Percentiles rank a stretch among this genome's conserved stretches.
Conservation (phyloP, 2,888 invertebrate genomes). For the Agrochola lychnidis region DNA sequence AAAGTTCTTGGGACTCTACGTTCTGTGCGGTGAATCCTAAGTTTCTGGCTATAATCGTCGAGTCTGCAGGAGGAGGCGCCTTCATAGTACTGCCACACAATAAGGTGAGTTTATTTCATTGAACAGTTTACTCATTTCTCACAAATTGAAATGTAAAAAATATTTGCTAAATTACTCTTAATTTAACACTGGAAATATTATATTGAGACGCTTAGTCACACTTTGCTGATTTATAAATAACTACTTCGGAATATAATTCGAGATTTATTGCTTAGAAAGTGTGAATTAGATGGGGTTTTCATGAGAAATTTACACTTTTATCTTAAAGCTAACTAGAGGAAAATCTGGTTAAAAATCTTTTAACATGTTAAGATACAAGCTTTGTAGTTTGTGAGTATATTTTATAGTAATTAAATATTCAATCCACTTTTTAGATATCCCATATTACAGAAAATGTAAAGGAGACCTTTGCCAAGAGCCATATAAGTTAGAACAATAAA, state of each 20-base stretch:
- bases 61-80: conserved; percentile 98
- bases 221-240: conserved; percentile 65
- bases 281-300: not conserved
- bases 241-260: conserved; percentile 40
- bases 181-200: conserved; percentile 57
- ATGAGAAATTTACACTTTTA: not conserved
- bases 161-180: conserved; percentile 36
- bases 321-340: not conserved
- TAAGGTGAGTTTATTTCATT: conserved; percentile 92
- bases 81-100: conserved; percentile 98
- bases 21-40: conserved; percentile 99
- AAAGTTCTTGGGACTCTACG: conserved; percentile 99
- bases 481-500: not conserved
- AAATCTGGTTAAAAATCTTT: not conserved
- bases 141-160: conserved; percentile 48
- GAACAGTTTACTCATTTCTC: conserved; percentile 56
- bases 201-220: conserved; percentile 64
- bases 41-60: conserved; percentile 98
- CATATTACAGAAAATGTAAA: not conserved
- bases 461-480: not conserved
- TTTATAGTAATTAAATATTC: not conserved
- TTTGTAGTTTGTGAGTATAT: not conserved
- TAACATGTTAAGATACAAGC: not conserved
- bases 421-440: not conserved
- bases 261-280: conserved; percentile 12